Base-by-base conservation (phyloP, 2,797 vertebrate species). In the Argyrosomus regius region DNA sequence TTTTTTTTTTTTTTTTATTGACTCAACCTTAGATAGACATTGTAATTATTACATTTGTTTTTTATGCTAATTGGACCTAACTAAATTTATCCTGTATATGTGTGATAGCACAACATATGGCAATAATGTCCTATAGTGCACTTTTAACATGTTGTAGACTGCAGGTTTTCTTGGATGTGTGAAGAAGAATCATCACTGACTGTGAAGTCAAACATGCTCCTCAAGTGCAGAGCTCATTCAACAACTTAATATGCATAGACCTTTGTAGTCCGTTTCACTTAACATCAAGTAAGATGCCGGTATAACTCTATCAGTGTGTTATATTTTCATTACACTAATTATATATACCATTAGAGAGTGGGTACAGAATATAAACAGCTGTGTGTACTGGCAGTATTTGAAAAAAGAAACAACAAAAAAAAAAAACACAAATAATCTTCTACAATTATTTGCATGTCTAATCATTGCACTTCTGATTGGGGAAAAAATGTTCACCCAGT, bases 261-360 rank as follows among this genome's bases (percentile, higher is more conserved):
- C n/a, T 53, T 53, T 53, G 10, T 24, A 18, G 56, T 28, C 56
- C 3, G 56, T 41, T 59, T 59, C 53, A 54, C 22, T 54, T 22
- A 26, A 26, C 24, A 26, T 4, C 4, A 4, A 8, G 46, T n/a
- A 49, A 8, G 8, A 67, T 58, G 54, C 39, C 28, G 13, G 1
- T 39, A 1, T 39, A 35, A 16, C 5, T 26, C 18, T 12, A 58
- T 45, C 41, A 22, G 10, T 65, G 0, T 48, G 60, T 50, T 50
- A 14, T 39, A 46, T 46, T 77, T 75, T 52, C 18, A 65, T 52
- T 22, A 18, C 26, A 60, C 16, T 39, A 62, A 61, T 73, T 54
- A 24, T 11, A 57, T n/a, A 50, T 11, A 56, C 13, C 14, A 18
- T 22, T 28, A 20, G 18, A 62, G 58, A 43, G 9, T 35, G 3